phyloP scores from a whole-genome alignment of 2,113 vertebrate species.

The Cariama cristata region DNA sequence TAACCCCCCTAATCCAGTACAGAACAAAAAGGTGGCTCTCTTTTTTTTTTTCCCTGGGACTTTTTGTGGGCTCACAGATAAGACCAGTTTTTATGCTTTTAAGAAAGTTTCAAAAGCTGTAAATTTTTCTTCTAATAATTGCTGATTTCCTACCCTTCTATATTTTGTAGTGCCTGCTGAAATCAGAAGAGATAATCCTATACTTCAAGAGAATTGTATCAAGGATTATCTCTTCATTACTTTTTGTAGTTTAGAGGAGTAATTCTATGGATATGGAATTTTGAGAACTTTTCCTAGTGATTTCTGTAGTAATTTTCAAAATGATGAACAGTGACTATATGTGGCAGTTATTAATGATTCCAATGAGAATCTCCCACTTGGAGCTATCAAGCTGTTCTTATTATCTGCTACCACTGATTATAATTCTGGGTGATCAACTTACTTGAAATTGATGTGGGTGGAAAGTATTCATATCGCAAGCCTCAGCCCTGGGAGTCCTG shows the following conservation, averaged over 20 bases:
- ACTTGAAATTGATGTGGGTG: background rate
- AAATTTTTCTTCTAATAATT: background rate
- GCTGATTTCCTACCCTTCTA: background rate
- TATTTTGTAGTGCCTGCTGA: background rate
- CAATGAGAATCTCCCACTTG: background rate
- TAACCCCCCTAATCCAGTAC: background rate
- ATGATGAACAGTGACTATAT: background rate
- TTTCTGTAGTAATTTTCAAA: background rate
- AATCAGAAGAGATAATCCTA: background rate
- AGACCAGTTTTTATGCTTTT: background rate
- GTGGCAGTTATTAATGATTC: background rate
- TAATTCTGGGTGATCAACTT: background rate
- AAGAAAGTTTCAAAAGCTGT: background rate
- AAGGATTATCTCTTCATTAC: background rate
- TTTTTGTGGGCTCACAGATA: background rate
- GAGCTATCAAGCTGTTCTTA: background rate
- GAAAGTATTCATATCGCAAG: background rate
- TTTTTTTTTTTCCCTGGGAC: background rate
- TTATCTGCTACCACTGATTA: background rate
- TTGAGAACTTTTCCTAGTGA: background rate
- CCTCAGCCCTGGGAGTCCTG: background rate
- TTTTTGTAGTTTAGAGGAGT: background rate
- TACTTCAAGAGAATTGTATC: background rate
- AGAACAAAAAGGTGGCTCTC: fast-evolving
- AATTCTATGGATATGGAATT: background rate